Evolutionary conservation across 30 jellyfish, hydroid and myxozoan genomes (phyloP).

Genomic region (Aurelia sp.): DNA sequence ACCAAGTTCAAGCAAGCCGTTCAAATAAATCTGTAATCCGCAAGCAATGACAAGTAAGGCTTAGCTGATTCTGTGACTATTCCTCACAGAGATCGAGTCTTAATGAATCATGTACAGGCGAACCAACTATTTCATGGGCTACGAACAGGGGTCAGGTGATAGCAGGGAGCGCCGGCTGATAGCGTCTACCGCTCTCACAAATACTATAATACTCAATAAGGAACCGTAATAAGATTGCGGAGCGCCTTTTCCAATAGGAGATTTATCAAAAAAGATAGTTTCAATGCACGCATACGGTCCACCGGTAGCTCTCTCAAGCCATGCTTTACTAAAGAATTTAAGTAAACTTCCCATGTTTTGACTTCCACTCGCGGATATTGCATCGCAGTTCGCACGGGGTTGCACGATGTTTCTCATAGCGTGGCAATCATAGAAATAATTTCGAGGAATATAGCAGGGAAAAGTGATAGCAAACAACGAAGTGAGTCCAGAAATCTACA

Average conservation of each 20-base stretch:
- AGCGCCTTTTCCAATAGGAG: constrained; percentile 71
- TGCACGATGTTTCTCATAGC: not conserved
- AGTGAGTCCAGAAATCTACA: too few relatives aligned
- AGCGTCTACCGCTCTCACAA: constrained; percentile 64
- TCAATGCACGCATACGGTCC: constrained; percentile 48
- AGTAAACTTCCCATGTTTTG: constrained; percentile 28
- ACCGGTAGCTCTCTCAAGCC: constrained; percentile 68
- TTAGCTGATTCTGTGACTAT: constrained; percentile 2
- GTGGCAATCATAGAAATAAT: constrained; percentile 5
- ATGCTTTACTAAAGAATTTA: constrained; percentile 1
- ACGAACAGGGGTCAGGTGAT: constrained; percentile 68
- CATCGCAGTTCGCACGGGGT: constrained; percentile 2
- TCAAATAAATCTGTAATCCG: constrained; percentile 26
- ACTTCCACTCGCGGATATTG: constrained; percentile 25
- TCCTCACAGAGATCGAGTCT: constrained; percentile 6
- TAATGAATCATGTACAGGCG: constrained; percentile 34
- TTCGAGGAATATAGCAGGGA: constrained; percentile 19
- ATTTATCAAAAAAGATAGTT: constrained; percentile 37
- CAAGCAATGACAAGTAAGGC: not conserved
- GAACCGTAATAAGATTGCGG: constrained; percentile 85
- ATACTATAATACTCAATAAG: constrained; percentile 63
- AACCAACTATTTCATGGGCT: constrained; percentile 43
- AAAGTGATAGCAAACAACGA: not conserved
- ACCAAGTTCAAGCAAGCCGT: constrained; percentile 31
- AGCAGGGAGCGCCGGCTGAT: constrained; percentile 4